Evolutionary conservation across 2,797 vertebrate genomes (phyloP).

Genomic region (Poeciliopsis presidionis): DNA sequence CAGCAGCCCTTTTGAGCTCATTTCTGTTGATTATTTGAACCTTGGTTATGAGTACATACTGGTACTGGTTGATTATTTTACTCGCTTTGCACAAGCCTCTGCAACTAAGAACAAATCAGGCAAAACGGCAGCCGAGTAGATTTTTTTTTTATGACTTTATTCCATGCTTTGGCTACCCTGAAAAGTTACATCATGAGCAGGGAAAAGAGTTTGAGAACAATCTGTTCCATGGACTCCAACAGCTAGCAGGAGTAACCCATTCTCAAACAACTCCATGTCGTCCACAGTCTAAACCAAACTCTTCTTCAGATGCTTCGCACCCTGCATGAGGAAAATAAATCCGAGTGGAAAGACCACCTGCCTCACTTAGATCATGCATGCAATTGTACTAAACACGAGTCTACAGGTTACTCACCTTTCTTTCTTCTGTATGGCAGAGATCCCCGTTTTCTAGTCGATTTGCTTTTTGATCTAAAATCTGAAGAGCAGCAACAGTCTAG

Average conservation of each 20-base stretch:
- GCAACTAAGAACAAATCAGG: neutral
- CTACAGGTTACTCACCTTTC: neutral
- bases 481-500: neutral
- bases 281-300: neutral
- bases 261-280: neutral
- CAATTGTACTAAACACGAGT: neutral
- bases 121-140: neutral
- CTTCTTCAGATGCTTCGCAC: neutral
- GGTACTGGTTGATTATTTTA: neutral
- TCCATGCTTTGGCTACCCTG: neutral
- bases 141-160: neutral
- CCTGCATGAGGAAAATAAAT: neutral
- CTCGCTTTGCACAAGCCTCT: neutral
- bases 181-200: neutral
- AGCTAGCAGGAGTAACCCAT: neutral
- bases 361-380: neutral
- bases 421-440: neutral
- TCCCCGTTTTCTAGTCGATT: neutral
- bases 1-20: neutral
- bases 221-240: neutral
- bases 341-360: neutral
- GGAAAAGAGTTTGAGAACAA: neutral
- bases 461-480: slow-evolving; percentile 5
- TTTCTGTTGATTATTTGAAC: neutral
- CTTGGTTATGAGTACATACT: neutral